phyloP scores from a whole-genome alignment of 2,113 vertebrate genomes.

The Podilymbus podiceps region DNA sequence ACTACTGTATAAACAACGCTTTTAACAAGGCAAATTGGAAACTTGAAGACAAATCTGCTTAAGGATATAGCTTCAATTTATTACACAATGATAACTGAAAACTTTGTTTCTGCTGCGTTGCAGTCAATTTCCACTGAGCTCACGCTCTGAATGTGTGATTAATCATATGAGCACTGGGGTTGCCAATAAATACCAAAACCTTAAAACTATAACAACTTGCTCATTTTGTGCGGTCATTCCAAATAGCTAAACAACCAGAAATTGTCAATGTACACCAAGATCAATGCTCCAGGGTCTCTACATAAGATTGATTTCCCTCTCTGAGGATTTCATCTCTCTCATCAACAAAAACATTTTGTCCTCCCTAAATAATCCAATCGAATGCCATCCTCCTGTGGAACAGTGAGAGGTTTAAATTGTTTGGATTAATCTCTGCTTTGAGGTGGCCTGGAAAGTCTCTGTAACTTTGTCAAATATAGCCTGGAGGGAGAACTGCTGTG shows the following conservation, averaged over 20 bases:
- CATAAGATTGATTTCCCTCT: slow-evolving; percentile 86
- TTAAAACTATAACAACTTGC: slow-evolving; percentile 80
- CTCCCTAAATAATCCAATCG: slow-evolving; percentile 85
- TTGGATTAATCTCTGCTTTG: slow-evolving; percentile 44
- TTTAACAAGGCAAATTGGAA: slow-evolving; percentile 81
- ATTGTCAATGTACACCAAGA: slow-evolving; percentile 81
- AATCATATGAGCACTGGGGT: slow-evolving; percentile 81
- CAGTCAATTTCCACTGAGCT: slow-evolving; percentile 80
- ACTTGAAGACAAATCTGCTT: slow-evolving; percentile 76
- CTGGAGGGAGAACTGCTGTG: not conserved
- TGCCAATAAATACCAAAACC: slow-evolving; percentile 86
- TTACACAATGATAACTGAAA: slow-evolving; percentile 74
- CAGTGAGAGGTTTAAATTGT: slow-evolving; percentile 9
- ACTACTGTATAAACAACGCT: slow-evolving; percentile 77
- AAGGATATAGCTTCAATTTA: slow-evolving; percentile 77
- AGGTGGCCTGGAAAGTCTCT: slow-evolving; percentile 20
- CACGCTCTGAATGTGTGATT: slow-evolving; percentile 85
- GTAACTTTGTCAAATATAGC: slow-evolving; percentile 23
- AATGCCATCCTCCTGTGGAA: slow-evolving; percentile 69
- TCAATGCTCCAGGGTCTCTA: slow-evolving; percentile 82
- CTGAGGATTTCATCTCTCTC: slow-evolving; percentile 84
- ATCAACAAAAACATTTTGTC: slow-evolving; percentile 88
- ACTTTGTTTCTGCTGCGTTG: slow-evolving; percentile 76
- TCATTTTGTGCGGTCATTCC: slow-evolving; percentile 81
- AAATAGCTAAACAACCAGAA: slow-evolving; percentile 82